Base-by-base conservation (phyloP, 1,140 invertebrate species). In the Drosophila equinoxialis region DNA sequence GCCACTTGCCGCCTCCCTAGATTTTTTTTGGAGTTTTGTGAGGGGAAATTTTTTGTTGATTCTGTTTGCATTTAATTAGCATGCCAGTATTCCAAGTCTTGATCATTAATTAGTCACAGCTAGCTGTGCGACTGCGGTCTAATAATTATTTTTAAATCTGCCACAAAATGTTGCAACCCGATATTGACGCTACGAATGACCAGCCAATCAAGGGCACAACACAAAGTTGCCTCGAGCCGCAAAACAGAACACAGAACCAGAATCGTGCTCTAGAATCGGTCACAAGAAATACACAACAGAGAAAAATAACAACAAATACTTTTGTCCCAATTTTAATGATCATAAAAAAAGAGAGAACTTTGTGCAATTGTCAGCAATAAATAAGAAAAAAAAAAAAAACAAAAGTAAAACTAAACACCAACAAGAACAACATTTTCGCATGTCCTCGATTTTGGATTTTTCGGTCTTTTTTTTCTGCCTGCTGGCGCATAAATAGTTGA, bases 351-450 rank as follows among this genome's bases (percentile, higher is more conserved):
- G 51, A 65, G 57, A 75, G 77, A 87, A 82, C 65, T 81, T 89
- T 90, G 80, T 87, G 81, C 86, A 85, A 90, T 90, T 90, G 85
- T 90, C 86, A 90, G 85, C 85, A 90, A 90, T 90, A 90, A 90
- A 90, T 90, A 89, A 89, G 84, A 84, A 84, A 30, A 33, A n/a
- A 57, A 57, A 90, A 84, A 81, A 81, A 84, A 26, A 30, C 6
- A n/a, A 57, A 55, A 55, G 33, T 7, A 26, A 14, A 57, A 30
- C 30, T 17, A 59, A 59, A 39, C 7, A 51, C 8, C 3, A 48
- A 20, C 45, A 23, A 51, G 8, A 51, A 23, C 45, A 51, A 51
- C 45, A 51, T 51, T 79, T 89, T 89, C 85, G 81, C 80, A 89
- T 89, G 84, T 89, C 84, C 84, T 89, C 84, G 77, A 63, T 68